Evolutionary conservation across 2,113 vertebrate species (phyloP).

Genomic region (Tetrax tetrax): DNA sequence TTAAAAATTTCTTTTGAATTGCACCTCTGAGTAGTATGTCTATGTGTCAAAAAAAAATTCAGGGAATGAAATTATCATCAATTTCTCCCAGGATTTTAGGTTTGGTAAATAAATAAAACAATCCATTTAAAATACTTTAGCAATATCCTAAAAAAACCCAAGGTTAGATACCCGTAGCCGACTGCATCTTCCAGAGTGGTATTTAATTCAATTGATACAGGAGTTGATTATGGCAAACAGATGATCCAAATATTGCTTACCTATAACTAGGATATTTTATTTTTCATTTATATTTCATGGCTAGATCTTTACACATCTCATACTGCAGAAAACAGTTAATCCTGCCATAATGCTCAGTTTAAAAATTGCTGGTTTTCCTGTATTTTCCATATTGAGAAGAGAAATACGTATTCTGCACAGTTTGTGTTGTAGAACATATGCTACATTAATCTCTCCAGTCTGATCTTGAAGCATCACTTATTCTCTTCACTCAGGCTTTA

Average conservation of each 20-base stretch:
- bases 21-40: constrained; percentile 20
- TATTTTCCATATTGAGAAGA: not conserved
- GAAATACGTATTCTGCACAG: not conserved
- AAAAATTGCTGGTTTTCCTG: not conserved
- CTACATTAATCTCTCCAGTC: constrained; percentile 29
- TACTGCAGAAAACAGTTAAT: not conserved
- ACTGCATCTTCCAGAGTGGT: not conserved
- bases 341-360: not conserved
- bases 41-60: not conserved
- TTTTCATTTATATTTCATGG: not conserved
- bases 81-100: not conserved
- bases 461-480: constrained; percentile 25
- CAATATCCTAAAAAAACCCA: fast-evolving
- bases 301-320: not conserved
- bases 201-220: not conserved
- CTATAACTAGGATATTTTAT: not conserved
- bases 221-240: not conserved
- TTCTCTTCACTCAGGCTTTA: constrained; percentile 7
- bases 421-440: constrained; percentile 15
- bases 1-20: not conserved
- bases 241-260: not conserved
- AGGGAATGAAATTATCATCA: not conserved
- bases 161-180: not conserved
- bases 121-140: not conserved
- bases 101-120: not conserved